phyloP scores from a whole-genome alignment of 2,113 vertebrate species.

The Ifrita kowaldi region DNA sequence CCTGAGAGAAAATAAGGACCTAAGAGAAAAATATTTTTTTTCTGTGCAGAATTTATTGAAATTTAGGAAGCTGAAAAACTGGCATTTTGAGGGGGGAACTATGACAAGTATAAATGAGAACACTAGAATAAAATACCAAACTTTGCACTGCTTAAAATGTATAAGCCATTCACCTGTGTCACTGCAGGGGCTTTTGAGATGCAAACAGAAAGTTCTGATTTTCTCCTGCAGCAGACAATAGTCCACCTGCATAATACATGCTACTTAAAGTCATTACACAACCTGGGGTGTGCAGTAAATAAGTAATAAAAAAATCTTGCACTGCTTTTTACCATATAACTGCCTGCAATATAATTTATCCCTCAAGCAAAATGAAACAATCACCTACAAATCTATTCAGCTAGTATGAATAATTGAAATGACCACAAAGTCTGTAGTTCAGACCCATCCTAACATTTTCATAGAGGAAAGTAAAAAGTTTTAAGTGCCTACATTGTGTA shows the following conservation, averaged over 20 bases:
- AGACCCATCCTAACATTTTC: background rate
- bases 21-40: background rate
- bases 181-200: background rate
- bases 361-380: slow-evolving; percentile 47
- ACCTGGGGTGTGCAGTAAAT: slow-evolving; percentile 31
- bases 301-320: background rate
- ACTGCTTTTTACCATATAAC: background rate
- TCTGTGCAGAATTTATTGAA: background rate
- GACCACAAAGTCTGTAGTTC: background rate
- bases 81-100: background rate
- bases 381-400: slow-evolving; percentile 10
- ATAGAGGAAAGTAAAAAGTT: background rate
- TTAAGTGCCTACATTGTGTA: background rate
- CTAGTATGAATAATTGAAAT: slow-evolving; percentile 41
- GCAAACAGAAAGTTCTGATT: background rate
- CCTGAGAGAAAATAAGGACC: too few relatives aligned
- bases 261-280: slow-evolving; percentile 15
- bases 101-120: background rate
- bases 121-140: background rate
- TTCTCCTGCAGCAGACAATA: background rate
- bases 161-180: background rate
- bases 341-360: slow-evolving; percentile 9
- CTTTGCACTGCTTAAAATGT: background rate
- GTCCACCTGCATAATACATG: slow-evolving; percentile 5
- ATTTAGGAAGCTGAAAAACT: background rate